phyloP scores from a whole-genome alignment of 2,797 vertebrate genomes.

The Micropoecilia bifurca region DNA sequence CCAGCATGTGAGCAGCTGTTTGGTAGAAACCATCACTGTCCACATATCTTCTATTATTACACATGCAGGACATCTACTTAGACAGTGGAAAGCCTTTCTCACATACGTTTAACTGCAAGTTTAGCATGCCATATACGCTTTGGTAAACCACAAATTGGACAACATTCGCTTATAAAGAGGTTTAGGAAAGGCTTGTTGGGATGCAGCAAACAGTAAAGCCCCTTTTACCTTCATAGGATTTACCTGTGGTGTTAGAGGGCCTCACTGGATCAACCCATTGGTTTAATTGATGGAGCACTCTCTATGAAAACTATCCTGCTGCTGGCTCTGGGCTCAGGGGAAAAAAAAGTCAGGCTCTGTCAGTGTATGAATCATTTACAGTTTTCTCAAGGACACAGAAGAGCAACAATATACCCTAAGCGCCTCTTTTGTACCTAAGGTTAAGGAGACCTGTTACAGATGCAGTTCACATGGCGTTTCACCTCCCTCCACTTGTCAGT shows the following conservation, averaged over 20 bases:
- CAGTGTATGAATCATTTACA: background rate
- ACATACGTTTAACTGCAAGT: background rate
- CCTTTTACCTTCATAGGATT: background rate
- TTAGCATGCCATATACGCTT: background rate
- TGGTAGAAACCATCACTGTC: background rate
- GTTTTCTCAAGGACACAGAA: background rate
- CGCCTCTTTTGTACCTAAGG: background rate
- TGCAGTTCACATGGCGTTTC: background rate
- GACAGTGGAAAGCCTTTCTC: background rate
- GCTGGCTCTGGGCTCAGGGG: background rate
- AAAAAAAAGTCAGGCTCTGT: background rate
- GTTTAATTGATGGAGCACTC: background rate
- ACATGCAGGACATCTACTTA: background rate
- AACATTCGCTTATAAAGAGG: background rate
- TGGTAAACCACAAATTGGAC: background rate
- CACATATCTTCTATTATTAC: background rate
- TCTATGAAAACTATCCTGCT: background rate
- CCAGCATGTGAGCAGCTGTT: background rate
- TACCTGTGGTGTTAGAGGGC: background rate
- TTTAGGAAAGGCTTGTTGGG: background rate
- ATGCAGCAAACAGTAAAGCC: background rate
- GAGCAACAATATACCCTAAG: background rate
- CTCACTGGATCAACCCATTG: background rate
- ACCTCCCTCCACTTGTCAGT: background rate
- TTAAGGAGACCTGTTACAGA: background rate